Evolutionary conservation across 2,113 vertebrate genomes (phyloP), one percentile per base, ranked within the genome.

Genomic region (Mellivora capensis): DNA sequence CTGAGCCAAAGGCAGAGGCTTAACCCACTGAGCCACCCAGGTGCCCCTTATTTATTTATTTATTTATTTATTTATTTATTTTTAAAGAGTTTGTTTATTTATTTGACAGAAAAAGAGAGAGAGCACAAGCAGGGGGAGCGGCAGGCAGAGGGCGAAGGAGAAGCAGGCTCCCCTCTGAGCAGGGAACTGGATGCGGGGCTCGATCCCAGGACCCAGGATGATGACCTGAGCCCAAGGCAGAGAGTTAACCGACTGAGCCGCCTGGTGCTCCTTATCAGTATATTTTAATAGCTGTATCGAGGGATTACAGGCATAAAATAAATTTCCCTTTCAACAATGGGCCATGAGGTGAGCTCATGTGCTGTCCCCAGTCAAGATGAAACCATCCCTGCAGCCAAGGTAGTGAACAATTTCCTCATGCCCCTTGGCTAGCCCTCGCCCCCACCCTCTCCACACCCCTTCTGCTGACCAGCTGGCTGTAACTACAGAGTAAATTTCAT

Each of bases 171-270:
- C 31, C 14, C 62, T 15, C 14, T 34, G 62, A 64, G 62, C 31
- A 34, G 31, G 31, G 31, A 34, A 6, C 6, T 0, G 4, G 6
- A 64, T 0, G 0, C 2, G 12, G 29, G 5, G 13, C 29, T 64
- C 1, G 13, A 31, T 64, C 62, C 62, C 14, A 17, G 62, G 29
- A 64, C 62, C 29, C 2, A 6, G 14, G 62, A 64, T 64, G 29
- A 64, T 64, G 29, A 34, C 62, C 62, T 64, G 62, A 67, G 62
- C 62, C 27, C 5, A 34, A 64, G 31, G 29, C 62, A 67, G 29
- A 34, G 7, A 15, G 14, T 67, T 67, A 34, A 67, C 62, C 15
- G 13, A 8, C 31, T 67, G 62, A 67, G 62, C 31, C 15, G 17
- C 14, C 31, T 14, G 14, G 62, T 6, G 62, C 14, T 31, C 31